phyloP scores from a whole-genome alignment of 2,113 vertebrate species.

The Oreamnos americanus region DNA sequence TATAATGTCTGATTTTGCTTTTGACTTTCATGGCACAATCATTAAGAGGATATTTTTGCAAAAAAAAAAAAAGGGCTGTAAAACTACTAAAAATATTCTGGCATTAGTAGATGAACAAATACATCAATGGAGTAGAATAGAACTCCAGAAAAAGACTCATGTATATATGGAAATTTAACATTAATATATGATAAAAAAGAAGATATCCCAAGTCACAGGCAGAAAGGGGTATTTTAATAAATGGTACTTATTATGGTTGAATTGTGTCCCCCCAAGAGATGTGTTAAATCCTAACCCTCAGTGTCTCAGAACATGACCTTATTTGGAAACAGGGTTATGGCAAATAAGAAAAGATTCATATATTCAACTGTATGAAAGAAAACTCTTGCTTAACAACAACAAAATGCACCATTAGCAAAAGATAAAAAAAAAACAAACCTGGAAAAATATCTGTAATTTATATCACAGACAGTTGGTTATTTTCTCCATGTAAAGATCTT shows the following conservation, averaged over 20 bases:
- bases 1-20: neutral
- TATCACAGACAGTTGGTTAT: neutral
- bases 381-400: neutral
- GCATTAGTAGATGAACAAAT: neutral
- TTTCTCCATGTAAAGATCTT: neutral
- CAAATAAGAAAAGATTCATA: neutral
- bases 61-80: neutral
- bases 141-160: neutral
- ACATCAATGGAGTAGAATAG: neutral
- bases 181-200: neutral
- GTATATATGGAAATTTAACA: neutral
- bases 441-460: neutral
- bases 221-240: neutral
- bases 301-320: neutral
- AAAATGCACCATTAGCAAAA: neutral
- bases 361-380: neutral
- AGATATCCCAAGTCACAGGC: neutral
- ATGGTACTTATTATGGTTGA: neutral
- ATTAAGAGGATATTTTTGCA: constrained; percentile 36
- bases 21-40: constrained; percentile 39
- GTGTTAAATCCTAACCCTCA: neutral
- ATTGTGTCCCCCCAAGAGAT: neutral
- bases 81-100: neutral
- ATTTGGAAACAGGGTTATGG: neutral
- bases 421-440: neutral